Evolutionary conservation across 30 jellyfish, hydroid and myxozoan genomes (phyloP).

Genomic region (Aurelia sp.): DNA sequence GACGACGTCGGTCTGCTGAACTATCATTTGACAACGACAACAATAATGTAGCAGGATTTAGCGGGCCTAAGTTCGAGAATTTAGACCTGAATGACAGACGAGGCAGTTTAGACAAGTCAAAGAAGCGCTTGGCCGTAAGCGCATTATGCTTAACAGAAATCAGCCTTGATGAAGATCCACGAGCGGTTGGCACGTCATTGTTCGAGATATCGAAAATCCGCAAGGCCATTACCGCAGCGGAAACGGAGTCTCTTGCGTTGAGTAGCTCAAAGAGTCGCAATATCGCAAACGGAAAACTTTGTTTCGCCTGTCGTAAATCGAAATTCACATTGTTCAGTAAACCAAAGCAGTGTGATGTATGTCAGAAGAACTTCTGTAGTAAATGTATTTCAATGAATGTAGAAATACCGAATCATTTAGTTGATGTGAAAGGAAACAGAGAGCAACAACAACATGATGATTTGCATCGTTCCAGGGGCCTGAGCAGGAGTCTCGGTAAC

Average conservation of each 20-base stretch:
- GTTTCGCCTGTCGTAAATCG: constrained; percentile 77
- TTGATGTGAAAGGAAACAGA: constrained; percentile 6
- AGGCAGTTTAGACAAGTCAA: background rate
- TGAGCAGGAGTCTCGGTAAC: constrained; percentile 54
- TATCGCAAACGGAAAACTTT: constrained; percentile 57
- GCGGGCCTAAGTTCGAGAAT: no score
- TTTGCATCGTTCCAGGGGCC: background rate
- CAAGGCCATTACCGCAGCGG: constrained; percentile 91
- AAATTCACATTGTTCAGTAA: constrained; percentile 73
- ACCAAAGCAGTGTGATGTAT: constrained; percentile 74
- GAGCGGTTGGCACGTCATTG: constrained; percentile 85
- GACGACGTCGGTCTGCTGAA: constrained; percentile 23
- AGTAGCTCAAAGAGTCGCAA: constrained; percentile 4
- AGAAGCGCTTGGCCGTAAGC: constrained; percentile 73
- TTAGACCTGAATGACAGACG: no score
- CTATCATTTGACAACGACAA: constrained; percentile 1
- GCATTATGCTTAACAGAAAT: constrained; percentile 58
- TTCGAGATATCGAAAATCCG: constrained; percentile 89
- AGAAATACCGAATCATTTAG: constrained; percentile 77
- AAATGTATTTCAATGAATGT: constrained; percentile 60
- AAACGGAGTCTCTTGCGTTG: constrained; percentile 55
- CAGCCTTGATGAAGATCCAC: constrained; percentile 74
- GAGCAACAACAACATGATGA: background rate
- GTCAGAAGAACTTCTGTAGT: constrained; percentile 78
- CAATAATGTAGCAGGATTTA: no score